Percentiles rank a stretch among this genome's conserved stretches.
These are phyloP conservation scores for Paraescarpia echinospica DNA, from an alignment of 1,140 invertebrate species.

Conservation along the genomic window DNA sequence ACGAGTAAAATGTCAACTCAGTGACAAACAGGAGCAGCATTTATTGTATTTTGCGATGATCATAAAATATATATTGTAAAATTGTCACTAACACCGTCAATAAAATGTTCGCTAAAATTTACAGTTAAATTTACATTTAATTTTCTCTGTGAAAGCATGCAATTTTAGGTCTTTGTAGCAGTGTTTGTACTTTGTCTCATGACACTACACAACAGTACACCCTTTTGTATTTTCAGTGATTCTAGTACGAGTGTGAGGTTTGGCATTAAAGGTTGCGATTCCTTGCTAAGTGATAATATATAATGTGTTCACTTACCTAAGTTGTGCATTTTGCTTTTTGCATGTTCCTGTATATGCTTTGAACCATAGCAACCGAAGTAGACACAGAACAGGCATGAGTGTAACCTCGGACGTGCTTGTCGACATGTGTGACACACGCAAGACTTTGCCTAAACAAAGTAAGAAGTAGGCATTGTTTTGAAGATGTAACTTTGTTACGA, in stretches of 20 bases:
- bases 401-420: constrained; percentile 73
- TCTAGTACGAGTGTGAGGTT: neutral
- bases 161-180: too few species aligned
- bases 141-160: too few species aligned
- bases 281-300: neutral
- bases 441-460: constrained; percentile 69
- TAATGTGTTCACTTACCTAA: constrained; percentile 62
- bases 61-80: too few species aligned
- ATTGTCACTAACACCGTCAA: too few species aligned
- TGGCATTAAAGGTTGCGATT: neutral
- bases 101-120: neutral
- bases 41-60: neutral
- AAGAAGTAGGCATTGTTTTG: constrained; percentile 15
- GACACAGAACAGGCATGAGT: constrained; percentile 88
- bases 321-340: constrained; percentile 76
- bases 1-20: neutral
- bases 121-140: neutral
- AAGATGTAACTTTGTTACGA: neutral
- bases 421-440: constrained; percentile 78
- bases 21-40: neutral
- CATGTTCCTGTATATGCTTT: constrained; percentile 83
- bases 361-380: constrained; percentile 84
- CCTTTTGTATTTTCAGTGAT: neutral
- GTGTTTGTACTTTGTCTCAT: too few species aligned
- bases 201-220: too few species aligned